Evolutionary conservation across 92 coral and sea anemone genomes (phyloP), one percentile per base, ranked within the genome.

Genomic region (Diadumene lineata): DNA sequence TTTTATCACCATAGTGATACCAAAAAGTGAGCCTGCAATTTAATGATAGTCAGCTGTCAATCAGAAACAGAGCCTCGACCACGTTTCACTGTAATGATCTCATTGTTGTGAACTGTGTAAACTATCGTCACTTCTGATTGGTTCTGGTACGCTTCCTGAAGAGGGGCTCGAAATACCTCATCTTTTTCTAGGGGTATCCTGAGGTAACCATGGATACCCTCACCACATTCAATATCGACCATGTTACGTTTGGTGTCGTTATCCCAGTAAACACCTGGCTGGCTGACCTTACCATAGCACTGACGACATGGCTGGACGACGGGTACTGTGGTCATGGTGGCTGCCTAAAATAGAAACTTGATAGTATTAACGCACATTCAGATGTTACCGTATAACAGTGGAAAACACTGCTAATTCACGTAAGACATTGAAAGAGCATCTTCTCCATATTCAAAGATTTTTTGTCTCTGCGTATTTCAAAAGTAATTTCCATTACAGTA

Each of bases 231-330:
- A 2, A 85, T 85, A 24, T 85, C 89, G 9, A 85, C 89, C 85
- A 85, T 64, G 66, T 76, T 73, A 13, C 89, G 64, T 32, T 62
- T 63, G 38, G 66, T 63, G 26, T 85, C 89, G 34, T 80, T 80
- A 70, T 85, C 89, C 89, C 85, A 85, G 77, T 85, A 85, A 17
- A 85, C 77, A 10, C 89, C 89, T 9, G 89, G 89, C 48, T 80
- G 55, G 13, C 81, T 79, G 1, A 85, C 85, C 23, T 38, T 46
- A 33, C 89, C 89, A 64, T 71, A 82, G 60, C 89, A 85, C 70
- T 78, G 82, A 34, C 82, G 57, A n/a, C 82, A 78, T 43, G 82
- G 82, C 82, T 78, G 82, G 38, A 60, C 82, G n/a, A 78, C 48
- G 34, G 82, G 72, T 60, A 67, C 67, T 10, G 67, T 78, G 53